Evolutionary conservation across 2,888 invertebrate genomes (phyloP).

Genomic region (Volucella inanis): DNA sequence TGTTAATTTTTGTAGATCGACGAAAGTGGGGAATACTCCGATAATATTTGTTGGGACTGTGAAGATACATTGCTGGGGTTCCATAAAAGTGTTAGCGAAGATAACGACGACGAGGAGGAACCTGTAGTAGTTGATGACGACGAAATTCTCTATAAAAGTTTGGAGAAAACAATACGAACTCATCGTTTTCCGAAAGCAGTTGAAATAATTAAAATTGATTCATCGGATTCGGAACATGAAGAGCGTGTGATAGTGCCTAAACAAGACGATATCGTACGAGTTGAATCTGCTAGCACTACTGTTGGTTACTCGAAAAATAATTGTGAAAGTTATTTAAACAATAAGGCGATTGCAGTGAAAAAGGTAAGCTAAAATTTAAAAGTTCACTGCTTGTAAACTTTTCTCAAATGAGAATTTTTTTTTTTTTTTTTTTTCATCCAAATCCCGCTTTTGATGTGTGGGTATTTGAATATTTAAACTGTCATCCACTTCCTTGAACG

Average conservation of each 20-base stretch:
- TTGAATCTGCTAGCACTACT: constrained; percentile 51
- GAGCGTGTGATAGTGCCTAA: constrained; percentile 52
- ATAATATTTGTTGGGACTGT: constrained; percentile 71
- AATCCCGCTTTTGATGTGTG: not conserved
- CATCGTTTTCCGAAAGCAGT: constrained; percentile 40
- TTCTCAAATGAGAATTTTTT: not conserved
- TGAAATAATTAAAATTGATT: constrained; percentile 62
- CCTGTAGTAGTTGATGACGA: constrained; percentile 69
- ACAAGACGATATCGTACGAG: constrained; percentile 37
- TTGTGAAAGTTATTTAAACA: not conserved
- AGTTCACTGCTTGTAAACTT: not conserved
- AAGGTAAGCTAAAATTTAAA: constrained; percentile 30
- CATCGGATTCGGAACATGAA: constrained; percentile 65
- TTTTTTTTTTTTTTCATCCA: not conserved
- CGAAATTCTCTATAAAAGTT: constrained; percentile 64
- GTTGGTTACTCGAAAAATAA: constrained; percentile 3
- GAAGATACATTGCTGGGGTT: constrained; percentile 65
- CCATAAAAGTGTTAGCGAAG: constrained; percentile 59
- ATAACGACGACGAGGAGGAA: constrained; percentile 63
- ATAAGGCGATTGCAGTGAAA: constrained; percentile 7
- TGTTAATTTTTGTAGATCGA: constrained; percentile 54
- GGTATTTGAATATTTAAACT: no score
- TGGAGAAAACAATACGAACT: constrained; percentile 50
- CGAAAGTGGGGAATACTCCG: constrained; percentile 64
- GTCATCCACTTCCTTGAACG: no score